phyloP scores from a whole-genome alignment of 2,888 invertebrate genomes.

The Latheticus oryzae region DNA sequence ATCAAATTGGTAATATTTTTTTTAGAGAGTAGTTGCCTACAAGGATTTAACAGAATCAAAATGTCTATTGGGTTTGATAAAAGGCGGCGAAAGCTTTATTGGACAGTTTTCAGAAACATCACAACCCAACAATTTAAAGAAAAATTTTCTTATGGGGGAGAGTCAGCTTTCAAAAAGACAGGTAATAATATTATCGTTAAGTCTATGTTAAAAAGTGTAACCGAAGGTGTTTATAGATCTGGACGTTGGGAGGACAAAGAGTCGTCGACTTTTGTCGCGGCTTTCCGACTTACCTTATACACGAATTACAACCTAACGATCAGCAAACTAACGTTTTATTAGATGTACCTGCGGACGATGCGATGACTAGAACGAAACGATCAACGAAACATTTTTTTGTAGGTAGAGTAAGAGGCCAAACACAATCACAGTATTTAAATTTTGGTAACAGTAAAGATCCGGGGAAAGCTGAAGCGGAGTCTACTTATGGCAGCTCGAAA shows the following conservation, averaged over 20 bases:
- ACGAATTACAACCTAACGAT: constrained; percentile 53
- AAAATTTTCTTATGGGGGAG: constrained; percentile 58
- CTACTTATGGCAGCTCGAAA: constrained; percentile 76
- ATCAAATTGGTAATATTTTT: constrained; percentile 32
- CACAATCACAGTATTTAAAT: constrained; percentile 86
- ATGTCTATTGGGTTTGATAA: constrained; percentile 65
- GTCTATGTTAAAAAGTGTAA: constrained; percentile 1
- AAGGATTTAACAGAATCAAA: constrained; percentile 62
- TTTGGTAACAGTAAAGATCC: constrained; percentile 70
- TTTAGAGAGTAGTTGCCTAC: constrained; percentile 65
- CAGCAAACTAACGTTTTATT: constrained; percentile 54
- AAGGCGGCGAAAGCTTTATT: constrained; percentile 51
- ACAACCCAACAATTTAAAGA: constrained; percentile 47
- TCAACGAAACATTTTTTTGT: constrained; percentile 56
- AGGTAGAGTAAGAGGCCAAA: constrained; percentile 77
- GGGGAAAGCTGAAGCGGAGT: constrained; percentile 86
- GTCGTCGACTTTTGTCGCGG: constrained; percentile 66
- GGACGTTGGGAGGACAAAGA: constrained; percentile 65
- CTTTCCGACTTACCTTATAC: constrained; percentile 63
- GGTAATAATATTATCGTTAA: constrained; percentile 53
- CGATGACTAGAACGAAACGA: constrained; percentile 47
- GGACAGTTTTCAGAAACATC: constrained; percentile 47
- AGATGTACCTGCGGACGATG: constrained; percentile 58
- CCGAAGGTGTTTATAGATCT: constrained; percentile 62
- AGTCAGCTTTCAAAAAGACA: constrained; percentile 63